A percentile compares a stretch with the other conserved stretches of the same genome.
phyloP scores from a whole-genome alignment of 1,140 invertebrate genomes.

The Drosophila suzukii region DNA sequence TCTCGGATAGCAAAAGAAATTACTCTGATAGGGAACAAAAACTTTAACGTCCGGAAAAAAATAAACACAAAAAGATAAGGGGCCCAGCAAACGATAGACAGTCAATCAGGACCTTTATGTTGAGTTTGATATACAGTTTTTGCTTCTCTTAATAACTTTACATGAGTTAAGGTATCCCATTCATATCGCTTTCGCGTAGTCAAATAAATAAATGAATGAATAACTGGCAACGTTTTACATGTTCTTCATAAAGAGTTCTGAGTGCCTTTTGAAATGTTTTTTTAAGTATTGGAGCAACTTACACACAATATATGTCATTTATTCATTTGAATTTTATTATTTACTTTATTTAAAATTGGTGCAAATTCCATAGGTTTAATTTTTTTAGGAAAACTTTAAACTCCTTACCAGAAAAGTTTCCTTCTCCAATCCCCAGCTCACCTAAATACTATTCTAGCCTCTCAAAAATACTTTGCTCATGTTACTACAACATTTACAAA shows the following conservation, averaged over 20 bases:
- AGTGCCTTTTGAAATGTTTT: too few species aligned
- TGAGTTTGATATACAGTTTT: not conserved
- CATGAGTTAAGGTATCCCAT: not conserved
- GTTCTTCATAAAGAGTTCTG: not conserved
- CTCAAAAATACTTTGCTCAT: conserved; percentile 4
- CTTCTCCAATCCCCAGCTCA: not conserved
- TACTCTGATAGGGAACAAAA: conserved; percentile 13
- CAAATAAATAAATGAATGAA: not conserved
- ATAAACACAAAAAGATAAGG: conserved; percentile 1
- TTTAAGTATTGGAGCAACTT: too few species aligned
- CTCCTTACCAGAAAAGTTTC: not conserved
- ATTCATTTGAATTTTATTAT: too few species aligned
- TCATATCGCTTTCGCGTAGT: not conserved
- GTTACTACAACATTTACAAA: conserved; percentile 12
- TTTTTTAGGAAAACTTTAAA: too few species aligned
- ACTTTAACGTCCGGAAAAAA: conserved; percentile 2
- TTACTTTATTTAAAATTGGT: too few species aligned
- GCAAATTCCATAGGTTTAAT: too few species aligned
- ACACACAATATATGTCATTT: too few species aligned
- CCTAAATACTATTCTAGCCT: conserved; percentile 9
- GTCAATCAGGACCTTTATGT: conserved; percentile 31
- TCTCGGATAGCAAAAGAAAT: conserved; percentile 47
- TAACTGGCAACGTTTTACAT: not conserved
- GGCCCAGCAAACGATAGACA: conserved; percentile 16
- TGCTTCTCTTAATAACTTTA: conserved; percentile 4